Conservation (phyloP, 2,113 vertebrate species). For the Pseudorasbora parva region DNA sequence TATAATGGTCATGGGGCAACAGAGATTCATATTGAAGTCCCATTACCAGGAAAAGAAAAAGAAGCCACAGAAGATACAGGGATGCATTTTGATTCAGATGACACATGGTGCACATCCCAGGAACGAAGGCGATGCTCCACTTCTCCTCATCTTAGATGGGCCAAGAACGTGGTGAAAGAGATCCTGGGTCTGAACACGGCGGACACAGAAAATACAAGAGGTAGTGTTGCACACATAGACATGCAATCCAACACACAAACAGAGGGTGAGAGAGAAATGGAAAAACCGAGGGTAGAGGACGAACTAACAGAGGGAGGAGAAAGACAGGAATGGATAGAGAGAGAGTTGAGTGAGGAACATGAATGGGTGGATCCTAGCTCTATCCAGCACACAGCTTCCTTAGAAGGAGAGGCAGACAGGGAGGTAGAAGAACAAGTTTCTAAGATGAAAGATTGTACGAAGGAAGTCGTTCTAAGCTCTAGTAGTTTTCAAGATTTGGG, state of each 20-base stretch:
- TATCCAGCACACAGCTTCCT: constrained; percentile 20
- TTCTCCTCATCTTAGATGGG: constrained; percentile 77
- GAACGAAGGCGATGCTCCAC: constrained; percentile 71
- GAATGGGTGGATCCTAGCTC: constrained; percentile 10
- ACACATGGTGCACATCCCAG: constrained; percentile 59
- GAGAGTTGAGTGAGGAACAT: constrained; percentile 41
- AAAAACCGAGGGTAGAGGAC: constrained; percentile 28
- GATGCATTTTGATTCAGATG: constrained; percentile 5
- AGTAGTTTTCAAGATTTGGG: constrained; percentile 70
- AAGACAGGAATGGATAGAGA: constrained; percentile 42
- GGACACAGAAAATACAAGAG: constrained; percentile 55
- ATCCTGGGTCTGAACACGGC: constrained; percentile 67
- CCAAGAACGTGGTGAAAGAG: constrained; percentile 69
- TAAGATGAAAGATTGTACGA: constrained; percentile 1
- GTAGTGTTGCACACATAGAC: constrained; percentile 31
- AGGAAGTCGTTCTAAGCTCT: constrained; percentile 44
- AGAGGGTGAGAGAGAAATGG: constrained; percentile 36
- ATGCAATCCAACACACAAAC: constrained; percentile 43
- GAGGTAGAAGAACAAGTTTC: constrained; percentile 24
- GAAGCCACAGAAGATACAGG: background rate
- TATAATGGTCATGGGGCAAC: background rate
- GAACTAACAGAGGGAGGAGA: constrained; percentile 38
- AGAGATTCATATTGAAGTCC: constrained; percentile 15
- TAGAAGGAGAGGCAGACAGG: constrained; percentile 38
- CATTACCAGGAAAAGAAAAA: background rate